Evolutionary conservation across 2,888 invertebrate genomes (phyloP), one percentile per base, ranked within the genome.

Genomic region (Mimumesa dahlbomi): DNA sequence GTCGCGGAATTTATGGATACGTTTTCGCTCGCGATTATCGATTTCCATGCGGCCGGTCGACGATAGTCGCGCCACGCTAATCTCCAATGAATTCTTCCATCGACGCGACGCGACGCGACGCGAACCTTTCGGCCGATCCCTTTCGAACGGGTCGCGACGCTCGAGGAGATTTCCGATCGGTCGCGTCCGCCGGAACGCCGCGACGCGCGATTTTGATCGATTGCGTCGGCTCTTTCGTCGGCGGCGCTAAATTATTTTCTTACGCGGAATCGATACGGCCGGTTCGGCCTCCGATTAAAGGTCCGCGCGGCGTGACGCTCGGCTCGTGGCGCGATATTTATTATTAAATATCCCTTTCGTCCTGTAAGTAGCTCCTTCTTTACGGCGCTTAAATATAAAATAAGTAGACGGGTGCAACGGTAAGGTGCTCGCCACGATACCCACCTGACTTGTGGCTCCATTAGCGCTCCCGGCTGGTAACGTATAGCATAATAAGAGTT

Each of bases 401-500:
- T 89, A 89, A 89, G 88, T 88, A 88, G 87, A 87, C 85, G 83
- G 81, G 66, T 66, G 72, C 68, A 63, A 61, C 65, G 76, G 83
- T 77, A 80, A 82, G 81, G 83, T 79, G 81, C 79, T 81, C 80
- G 81, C 83, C 84, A 79, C 86, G 87, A 86, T 87, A 85, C 83
- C 82, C 66, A 76, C 81, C 87, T 89, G 89, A 89, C 89, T 89
- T 89, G 89, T 89, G 88, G 88, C 88, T 89, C 89, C 89, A 89
- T 89, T 89, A 89, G 88, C 88, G 86, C 83, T 82, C 82, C 82
- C 81, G 82, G 81, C 75, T 84, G 73, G 83, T 88, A 89, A 89
- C 87, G 87, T 88, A 88, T 88, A 88, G 88, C 83, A 88, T 89
- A 89, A 89, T 89, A 89, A 89, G 89, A 89, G 88, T 89, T 89